Evolutionary conservation across 2,888 invertebrate species (phyloP), one percentile per base, ranked within the genome.

Genomic region (Pseudococcus longispinus): DNA sequence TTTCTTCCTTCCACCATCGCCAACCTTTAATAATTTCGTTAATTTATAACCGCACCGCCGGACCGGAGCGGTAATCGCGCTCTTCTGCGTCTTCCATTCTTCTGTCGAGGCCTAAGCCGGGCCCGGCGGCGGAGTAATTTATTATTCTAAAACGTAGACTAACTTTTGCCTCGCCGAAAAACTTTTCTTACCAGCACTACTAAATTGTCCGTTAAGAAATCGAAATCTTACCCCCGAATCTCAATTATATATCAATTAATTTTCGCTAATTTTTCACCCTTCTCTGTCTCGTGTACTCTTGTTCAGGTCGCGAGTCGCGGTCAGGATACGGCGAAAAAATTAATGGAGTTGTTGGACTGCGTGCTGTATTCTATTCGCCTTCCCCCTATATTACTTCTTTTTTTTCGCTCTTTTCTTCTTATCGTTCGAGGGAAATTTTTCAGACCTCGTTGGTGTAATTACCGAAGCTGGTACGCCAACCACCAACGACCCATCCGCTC

Each of bases 171-270:
- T 5, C 37, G 9, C 8, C 9, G 77, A 42, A 80, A 80, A 80
- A 37, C 42, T 80, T 80, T 80, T 37, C 37, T 37, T 37, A 37
- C 37, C 8, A 29, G 20, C 77, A 5, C 23, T 15, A 42, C 42
- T 80, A 80, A 80, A 80, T 80, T 42, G 77, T 80, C 77, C 77
- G 77, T 80, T 80, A 80, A 80, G 77, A 80, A 80, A 42, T 80
- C 77, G 77, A 80, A 80, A 80, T 42, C 37, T 42, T 80, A 37
- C 15, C 51, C 51, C 51, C 6, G 32, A 77, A 80, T 42, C 77
- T 80, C 77, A 42, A 80, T 80, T 80, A 80, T 80, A 80, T 42
- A 80, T 80, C 77, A 42, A 80, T 80, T 80, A 80, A 80, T 80
- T 80, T 80, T 80, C 77, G 15, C 77, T 42, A 80, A 80, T 80